Conservation (phyloP, 2,797 vertebrate species). For the Babyrousa celebensis region DNA sequence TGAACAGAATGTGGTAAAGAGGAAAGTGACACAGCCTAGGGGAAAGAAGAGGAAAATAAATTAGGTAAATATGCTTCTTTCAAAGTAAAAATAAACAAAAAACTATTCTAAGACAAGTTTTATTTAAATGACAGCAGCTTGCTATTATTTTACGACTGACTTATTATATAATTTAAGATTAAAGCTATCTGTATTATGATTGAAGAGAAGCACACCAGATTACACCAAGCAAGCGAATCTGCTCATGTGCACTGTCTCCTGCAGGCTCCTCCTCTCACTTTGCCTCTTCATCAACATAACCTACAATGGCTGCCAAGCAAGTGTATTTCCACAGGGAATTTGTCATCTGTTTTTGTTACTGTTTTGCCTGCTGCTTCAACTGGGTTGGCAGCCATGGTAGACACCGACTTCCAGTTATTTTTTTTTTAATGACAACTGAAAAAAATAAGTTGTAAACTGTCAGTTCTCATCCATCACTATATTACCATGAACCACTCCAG, state of each 20-base stretch:
- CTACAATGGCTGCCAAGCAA: conserved; percentile 3
- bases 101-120: background rate
- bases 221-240: background rate
- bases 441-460: conserved; percentile 73
- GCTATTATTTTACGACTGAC: background rate
- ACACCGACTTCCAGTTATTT: conserved; percentile 61
- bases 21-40: background rate
- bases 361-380: conserved; percentile 72
- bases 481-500: conserved; percentile 43
- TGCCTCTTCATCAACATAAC: background rate
- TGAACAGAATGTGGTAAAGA: conserved; percentile 42
- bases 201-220: background rate
- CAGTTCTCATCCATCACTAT: conserved; percentile 68
- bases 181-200: background rate
- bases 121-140: background rate
- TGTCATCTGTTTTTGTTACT: conserved; percentile 75
- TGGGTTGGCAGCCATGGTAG: conserved; percentile 62
- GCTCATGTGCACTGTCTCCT: fast-evolving
- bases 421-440: conserved; percentile 70
- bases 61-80: background rate
- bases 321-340: conserved; percentile 41
- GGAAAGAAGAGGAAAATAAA: background rate
- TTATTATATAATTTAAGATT: background rate
- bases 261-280: background rate
- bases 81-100: conserved; percentile 6